Conservation (phyloP, 2,888 invertebrate species). For the Eulithis prunata region DNA sequence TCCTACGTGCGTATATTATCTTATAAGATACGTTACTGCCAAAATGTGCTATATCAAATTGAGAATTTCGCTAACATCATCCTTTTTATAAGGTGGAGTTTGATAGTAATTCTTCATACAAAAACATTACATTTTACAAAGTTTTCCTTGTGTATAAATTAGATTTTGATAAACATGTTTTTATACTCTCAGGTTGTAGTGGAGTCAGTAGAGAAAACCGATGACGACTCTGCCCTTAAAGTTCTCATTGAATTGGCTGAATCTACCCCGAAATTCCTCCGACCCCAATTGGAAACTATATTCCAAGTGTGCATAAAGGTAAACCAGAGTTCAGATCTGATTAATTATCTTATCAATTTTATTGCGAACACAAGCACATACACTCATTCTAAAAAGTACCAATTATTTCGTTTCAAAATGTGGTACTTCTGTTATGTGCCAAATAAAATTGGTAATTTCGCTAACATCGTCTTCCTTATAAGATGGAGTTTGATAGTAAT, state of each 20-base stretch:
- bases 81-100: constrained; percentile 71
- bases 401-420: constrained; percentile 57
- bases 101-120: constrained; percentile 81
- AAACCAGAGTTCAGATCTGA: constrained; percentile 14
- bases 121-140: not conserved
- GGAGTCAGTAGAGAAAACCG: constrained; percentile 92
- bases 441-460: constrained; percentile 74
- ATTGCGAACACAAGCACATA: constrained; percentile 49
- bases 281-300: constrained; percentile 93
- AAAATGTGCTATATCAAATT: constrained; percentile 74
- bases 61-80: constrained; percentile 80
- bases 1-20: constrained; percentile 66
- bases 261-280: constrained; percentile 95
- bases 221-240: constrained; percentile 96
- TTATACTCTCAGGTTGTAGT: constrained; percentile 85
- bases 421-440: constrained; percentile 74
- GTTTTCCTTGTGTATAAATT: not conserved
- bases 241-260: constrained; percentile 97
- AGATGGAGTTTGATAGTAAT: constrained; percentile 80
- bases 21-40: constrained; percentile 68
- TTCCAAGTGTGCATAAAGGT: constrained; percentile 78
- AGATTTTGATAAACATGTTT: not conserved
- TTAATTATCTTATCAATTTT: constrained; percentile 13
- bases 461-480: constrained; percentile 72
- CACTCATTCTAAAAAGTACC: constrained; percentile 61